Evolutionary conservation across 2,797 vertebrate species (phyloP).

Genomic region (Menidia menidia): DNA sequence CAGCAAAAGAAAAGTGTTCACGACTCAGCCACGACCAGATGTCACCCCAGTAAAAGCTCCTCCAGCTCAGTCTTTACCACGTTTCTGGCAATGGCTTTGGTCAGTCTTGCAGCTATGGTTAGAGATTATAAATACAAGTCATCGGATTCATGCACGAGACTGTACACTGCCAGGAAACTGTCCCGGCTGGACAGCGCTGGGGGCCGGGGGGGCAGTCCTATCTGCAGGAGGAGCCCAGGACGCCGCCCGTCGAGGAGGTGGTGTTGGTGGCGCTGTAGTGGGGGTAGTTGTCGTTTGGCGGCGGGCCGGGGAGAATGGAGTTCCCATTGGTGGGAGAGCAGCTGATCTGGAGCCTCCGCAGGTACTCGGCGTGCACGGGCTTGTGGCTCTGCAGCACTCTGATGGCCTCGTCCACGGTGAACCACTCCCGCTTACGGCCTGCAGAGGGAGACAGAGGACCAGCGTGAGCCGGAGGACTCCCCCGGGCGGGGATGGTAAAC

Average conservation of each 20-base stretch:
- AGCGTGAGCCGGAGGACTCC: no score
- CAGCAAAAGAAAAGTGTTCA: slow-evolving; percentile 51
- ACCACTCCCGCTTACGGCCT: slow-evolving; percentile 99
- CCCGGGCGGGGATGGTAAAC: not conserved
- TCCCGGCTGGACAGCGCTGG: slow-evolving; percentile 20
- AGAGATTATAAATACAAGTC: slow-evolving; percentile 64
- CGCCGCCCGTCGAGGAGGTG: slow-evolving; percentile 86
- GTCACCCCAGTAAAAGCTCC: slow-evolving; percentile 8
- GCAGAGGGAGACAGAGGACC: slow-evolving; percentile 69
- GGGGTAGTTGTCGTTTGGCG: slow-evolving; percentile 87
- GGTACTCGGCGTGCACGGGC: slow-evolving; percentile 96
- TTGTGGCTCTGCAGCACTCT: slow-evolving; percentile 97
- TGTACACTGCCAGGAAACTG: slow-evolving; percentile 68
- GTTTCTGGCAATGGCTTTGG: slow-evolving; percentile 69
- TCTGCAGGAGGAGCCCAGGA: slow-evolving; percentile 86
- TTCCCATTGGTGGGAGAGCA: slow-evolving; percentile 94
- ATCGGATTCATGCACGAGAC: slow-evolving; percentile 73
- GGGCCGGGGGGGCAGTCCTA: slow-evolving; percentile 72
- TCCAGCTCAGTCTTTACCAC: slow-evolving; percentile 49
- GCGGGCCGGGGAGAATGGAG: slow-evolving; percentile 86
- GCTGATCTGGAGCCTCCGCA: slow-evolving; percentile 93
- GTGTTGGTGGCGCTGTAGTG: slow-evolving; percentile 89
- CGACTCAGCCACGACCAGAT: slow-evolving; percentile 28
- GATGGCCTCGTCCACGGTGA: slow-evolving; percentile 98
- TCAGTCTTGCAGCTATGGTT: slow-evolving; percentile 68